Percentiles rank a stretch among this genome's conserved stretches.
These are phyloP conservation scores for Macropis europaea DNA, from an alignment of 2,888 invertebrate species.

Conservation along the genomic window DNA sequence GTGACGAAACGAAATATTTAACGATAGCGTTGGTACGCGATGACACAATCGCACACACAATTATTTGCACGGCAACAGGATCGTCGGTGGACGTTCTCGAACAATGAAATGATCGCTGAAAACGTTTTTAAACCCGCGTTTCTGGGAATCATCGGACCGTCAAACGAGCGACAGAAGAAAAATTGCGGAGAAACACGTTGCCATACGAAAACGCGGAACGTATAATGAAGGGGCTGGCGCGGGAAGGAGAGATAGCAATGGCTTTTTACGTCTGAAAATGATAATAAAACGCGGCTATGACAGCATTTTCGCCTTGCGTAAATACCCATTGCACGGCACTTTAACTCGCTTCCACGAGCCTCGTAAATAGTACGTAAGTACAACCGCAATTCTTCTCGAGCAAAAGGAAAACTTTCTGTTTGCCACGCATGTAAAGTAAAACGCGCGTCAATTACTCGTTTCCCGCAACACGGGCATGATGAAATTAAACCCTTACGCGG, in stretches of 20 bases:
- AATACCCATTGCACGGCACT: constrained; percentile 43
- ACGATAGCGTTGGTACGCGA: constrained; percentile 25
- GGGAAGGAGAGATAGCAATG: constrained; percentile 4
- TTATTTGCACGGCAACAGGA: constrained; percentile 20
- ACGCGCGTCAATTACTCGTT: neutral
- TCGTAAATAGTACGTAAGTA: constrained; percentile 39
- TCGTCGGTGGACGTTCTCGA: constrained; percentile 14
- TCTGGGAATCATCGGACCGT: constrained; percentile 5
- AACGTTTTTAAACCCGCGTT: neutral
- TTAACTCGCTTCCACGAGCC: constrained; percentile 35
- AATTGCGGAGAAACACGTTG: constrained; percentile 20
- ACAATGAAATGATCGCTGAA: neutral
- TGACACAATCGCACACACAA: constrained; percentile 43
- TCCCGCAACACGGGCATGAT: constrained; percentile 16
- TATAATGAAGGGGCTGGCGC: neutral
- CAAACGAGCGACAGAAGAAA: constrained; percentile 3
- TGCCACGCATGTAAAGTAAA: constrained; percentile 3
- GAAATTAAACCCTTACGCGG: constrained; percentile 31
- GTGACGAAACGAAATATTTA: constrained; percentile 45
- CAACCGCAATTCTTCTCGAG: constrained; percentile 22
- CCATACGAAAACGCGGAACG: constrained; percentile 10
- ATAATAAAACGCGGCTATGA: constrained; percentile 35
- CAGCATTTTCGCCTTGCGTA: constrained; percentile 51
- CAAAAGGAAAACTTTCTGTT: constrained; percentile 25
- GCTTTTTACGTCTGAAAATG: constrained; percentile 40